A percentile compares a stretch with the other conserved stretches of the same genome.
Conservation (phyloP, 2,797 vertebrate species). For the Tauraco hartlaubi region DNA sequence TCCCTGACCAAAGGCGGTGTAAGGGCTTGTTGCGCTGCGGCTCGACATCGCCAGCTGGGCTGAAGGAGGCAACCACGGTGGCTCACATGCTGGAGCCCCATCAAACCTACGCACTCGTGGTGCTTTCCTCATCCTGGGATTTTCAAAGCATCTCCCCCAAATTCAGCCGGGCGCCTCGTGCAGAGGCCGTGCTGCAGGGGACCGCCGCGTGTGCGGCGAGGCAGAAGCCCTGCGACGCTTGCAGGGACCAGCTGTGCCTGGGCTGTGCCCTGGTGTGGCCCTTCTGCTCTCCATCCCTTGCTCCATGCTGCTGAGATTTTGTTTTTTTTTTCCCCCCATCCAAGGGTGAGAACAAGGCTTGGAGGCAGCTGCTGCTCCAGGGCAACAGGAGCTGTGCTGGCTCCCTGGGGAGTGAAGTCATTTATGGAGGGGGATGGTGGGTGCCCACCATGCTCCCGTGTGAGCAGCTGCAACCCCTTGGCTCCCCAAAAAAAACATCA, state of each 20-base stretch:
- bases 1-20: not conserved
- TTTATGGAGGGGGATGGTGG: fast-evolving
- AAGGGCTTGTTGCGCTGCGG: not conserved
- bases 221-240: not conserved
- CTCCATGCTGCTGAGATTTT: not conserved
- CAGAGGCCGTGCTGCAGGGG: not conserved
- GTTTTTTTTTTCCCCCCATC: not conserved
- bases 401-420: not conserved
- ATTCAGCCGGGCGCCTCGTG: fast-evolving
- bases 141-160: not conserved
- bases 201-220: fast-evolving
- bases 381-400: not conserved
- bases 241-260: fast-evolving
- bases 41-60: fast-evolving
- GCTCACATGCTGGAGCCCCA: not conserved
- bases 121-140: not conserved
- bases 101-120: not conserved
- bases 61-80: not conserved
- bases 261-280: not conserved
- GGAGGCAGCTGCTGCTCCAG: not conserved
- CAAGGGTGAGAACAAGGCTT: not conserved
- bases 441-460: not conserved
- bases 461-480: not conserved
- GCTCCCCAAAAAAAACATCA: not conserved
- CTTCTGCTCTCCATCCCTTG: not conserved